Evolutionary conservation across 2,113 vertebrate species (phyloP), one percentile per base, ranked within the genome.

Genomic region (Promerops cafer): DNA sequence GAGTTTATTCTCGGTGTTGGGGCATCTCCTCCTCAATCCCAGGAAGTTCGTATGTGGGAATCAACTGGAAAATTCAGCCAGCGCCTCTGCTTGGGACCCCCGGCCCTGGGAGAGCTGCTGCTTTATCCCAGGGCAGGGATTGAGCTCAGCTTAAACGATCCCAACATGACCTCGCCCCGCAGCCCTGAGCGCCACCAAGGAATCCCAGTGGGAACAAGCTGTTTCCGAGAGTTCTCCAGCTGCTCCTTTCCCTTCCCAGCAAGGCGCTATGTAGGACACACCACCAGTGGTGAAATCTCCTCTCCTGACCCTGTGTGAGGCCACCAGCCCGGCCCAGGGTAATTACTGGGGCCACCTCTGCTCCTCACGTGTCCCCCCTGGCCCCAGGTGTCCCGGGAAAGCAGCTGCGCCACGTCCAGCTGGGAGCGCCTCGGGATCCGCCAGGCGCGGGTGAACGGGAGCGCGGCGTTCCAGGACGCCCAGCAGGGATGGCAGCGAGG

Each of bases 371-470:
- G 60, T 54, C 35, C 4, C 1, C 16, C n/a, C 53, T 1, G 0
- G 71, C 40, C 90, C 87, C 93, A 72, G 86, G 82, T 89, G 77
- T 94, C 74, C 72, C 6, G 9, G 35, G 84, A 19, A 77, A 35
- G 42, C 87, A 93, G 96, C 94, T 88, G 92, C 77, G 95, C 65
- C 79, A n/a, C 16, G 24, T 78, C 84, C 93, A 87, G 85, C 89
- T 77, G 93, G 70, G 35, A 90, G 45, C 0, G 18, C 92, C 88
- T 28, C 27, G n/a, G 92, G 90, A 68, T 18, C 26, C 17, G 12
- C 65, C 0, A 0, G 65, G 61, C 69, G 35, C 74, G 53, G 75
- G 49, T 31, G 35, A 69, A n/a, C 4, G 10, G 71, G 76, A 57
- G 45, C 7, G 18, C 6, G 5, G 77, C 44, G n/a, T 33, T 54